Conservation (phyloP, 2,113 vertebrate genomes). For the Vanacampus margaritifer region DNA sequence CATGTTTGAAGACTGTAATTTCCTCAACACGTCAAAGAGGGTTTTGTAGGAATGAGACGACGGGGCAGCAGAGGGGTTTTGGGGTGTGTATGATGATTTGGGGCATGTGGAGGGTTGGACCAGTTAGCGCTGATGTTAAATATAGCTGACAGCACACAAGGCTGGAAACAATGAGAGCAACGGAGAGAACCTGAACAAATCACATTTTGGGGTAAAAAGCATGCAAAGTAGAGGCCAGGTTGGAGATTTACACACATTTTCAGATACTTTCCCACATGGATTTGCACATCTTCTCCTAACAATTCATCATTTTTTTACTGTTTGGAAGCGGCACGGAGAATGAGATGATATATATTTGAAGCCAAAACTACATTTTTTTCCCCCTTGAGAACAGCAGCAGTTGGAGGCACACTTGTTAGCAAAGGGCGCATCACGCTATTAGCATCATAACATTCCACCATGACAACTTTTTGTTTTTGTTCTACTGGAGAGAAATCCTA, state of each 20-base stretch:
- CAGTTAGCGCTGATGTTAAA: constrained; percentile 37
- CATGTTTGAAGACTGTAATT: neutral
- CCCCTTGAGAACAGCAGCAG: neutral
- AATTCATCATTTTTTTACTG: neutral
- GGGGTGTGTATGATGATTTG: neutral
- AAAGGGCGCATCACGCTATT: constrained; percentile 12
- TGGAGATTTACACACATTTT: neutral
- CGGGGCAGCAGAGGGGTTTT: neutral
- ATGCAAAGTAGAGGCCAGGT: neutral
- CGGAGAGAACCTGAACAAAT: neutral
- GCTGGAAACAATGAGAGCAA: neutral
- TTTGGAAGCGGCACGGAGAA: neutral
- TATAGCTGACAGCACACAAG: constrained; percentile 35
- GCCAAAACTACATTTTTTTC: neutral
- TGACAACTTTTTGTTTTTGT: neutral
- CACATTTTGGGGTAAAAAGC: neutral
- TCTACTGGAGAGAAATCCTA: too few relatives aligned
- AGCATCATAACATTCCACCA: constrained; percentile 19
- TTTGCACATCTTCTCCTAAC: neutral
- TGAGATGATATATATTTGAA: neutral
- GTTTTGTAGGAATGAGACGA: neutral
- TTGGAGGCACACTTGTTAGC: constrained; percentile 37
- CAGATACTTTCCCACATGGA: neutral
- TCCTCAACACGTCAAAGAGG: neutral
- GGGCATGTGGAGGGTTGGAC: neutral